phyloP scores from a whole-genome alignment of 1,140 invertebrate species.

The Brachionus sp. region DNA sequence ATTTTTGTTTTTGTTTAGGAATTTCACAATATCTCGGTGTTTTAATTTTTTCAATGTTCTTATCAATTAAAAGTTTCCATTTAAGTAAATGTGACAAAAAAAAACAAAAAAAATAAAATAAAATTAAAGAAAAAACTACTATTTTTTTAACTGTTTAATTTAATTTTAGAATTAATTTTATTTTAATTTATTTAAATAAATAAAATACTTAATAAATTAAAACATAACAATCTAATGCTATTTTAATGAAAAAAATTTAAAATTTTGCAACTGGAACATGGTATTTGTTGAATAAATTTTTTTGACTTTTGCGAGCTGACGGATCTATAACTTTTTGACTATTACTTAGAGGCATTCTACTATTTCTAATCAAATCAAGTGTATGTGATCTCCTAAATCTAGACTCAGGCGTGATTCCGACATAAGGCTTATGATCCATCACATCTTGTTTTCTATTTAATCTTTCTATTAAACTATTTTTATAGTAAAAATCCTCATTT shows the following conservation, averaged over 20 bases:
- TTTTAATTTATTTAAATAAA: neutral
- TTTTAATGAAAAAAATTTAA: neutral
- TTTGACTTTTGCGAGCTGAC: neutral
- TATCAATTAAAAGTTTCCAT: too few relatives aligned
- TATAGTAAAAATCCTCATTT: conserved; percentile 13
- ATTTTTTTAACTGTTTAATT: too few relatives aligned
- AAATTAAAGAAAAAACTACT: too few relatives aligned
- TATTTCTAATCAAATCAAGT: conserved; percentile 15
- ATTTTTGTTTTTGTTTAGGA: too few relatives aligned
- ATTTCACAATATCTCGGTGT: too few relatives aligned
- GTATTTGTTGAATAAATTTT: neutral
- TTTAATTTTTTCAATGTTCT: too few relatives aligned
- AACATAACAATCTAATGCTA: neutral
- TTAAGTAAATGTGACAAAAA: too few relatives aligned
- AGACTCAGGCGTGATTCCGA: neutral
- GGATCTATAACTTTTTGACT: neutral
- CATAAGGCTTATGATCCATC: neutral
- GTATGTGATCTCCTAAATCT: conserved; percentile 23
- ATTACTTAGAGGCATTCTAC: neutral
- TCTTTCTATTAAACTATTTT: conserved; percentile 32
- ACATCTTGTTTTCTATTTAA: neutral
- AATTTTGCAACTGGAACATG: conserved; percentile 27
- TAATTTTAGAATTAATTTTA: neutral
- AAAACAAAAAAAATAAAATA: too few relatives aligned
- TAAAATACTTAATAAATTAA: neutral